Base-by-base conservation (phyloP, 2,888 invertebrate genomes). In the Stratiomys singularior region DNA sequence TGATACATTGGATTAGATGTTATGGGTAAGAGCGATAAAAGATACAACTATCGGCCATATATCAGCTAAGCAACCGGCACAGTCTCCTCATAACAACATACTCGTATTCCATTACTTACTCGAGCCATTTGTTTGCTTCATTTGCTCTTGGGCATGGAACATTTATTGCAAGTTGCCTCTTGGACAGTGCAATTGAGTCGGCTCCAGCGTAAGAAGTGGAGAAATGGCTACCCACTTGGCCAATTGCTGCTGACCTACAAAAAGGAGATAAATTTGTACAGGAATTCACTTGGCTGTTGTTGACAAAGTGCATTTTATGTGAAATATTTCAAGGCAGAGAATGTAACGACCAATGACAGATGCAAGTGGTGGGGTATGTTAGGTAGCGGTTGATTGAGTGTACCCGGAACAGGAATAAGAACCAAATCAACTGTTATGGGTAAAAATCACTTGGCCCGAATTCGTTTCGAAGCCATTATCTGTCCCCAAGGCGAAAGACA, bases 31-130 rank as follows among this genome's bases (percentile, higher is more conserved):
- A 79, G 78, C 79, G 79, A 79, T 79, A 79, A 79, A 79, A 79
- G 79, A 79, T 79, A 79, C 72, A 76, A 71, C 78, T 76, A 79
- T 79, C 79, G 76, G 78, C 79, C 76, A 78, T 79, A 79, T 78
- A 79, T 79, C 79, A 79, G 79, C 63, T 76, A 77, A 63, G 58
- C 77, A 72, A 78, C 76, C 76, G 77, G 77, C 60, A 52, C 76
- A 72, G 77, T 74, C 76, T 63, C 78, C 71, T 76, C 72, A 58
- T 71, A 79, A 66, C 76, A 37, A 64, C 37, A 46, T 76, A 67
- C 67, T 74, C 60, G 46, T 63, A 37, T 76, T 74, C 21, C 44
- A 79, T 76, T 79, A 66, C 64, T 76, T 28, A 44, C 44, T 25
- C 27, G 44, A 27, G 63, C 76, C 21, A 60, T 44, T 72, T 72